Base-by-base conservation (phyloP, 2,113 vertebrate genomes). In the Colaptes auratus region DNA sequence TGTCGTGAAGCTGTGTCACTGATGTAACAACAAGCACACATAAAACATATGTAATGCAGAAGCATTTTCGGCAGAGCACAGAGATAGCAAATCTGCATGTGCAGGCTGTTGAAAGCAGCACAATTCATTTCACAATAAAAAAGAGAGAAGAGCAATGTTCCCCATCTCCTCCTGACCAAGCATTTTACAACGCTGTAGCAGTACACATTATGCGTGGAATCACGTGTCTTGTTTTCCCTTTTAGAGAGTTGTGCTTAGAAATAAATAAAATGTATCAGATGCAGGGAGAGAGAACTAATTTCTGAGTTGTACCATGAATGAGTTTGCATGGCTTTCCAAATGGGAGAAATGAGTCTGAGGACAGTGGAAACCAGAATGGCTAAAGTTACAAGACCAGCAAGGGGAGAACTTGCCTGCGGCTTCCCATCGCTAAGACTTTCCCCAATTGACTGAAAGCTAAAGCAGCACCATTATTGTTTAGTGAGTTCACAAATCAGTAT, bases 401-500 rank as follows among this genome's bases (percentile, higher is more conserved):
- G 74, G 50, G 65, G 10, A 84, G 75, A 75, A 75, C 71, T 69
- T 58, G 33, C 61, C 73, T 53, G 39, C 53, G 85, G 33, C 46
- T 91, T 80, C 59, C 60, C 65, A 67, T 80, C 79, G 74, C 79
- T 16, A 66, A 88, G 33, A 28, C 76, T 50, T 42, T 80, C 82
- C 82, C 70, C 79, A 81, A 59, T 0, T 90, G 82, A 86, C 53
- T 71, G 93, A 78, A 90, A 95, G 69, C 78, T 84, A 33, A 72
- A 85, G 79, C 63, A 94, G 85, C 82, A 86, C 80, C 70, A 92
- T 88, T 86, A 88, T 82, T 35, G 73, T 53, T 91, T 92, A 90
- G 13, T 36, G 88, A 90, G 90, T 66, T 72, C 96, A 96, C 91
- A 94, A 90, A 95, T 95, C 95, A 95, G 81, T 75, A 58, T 78